Evolutionary conservation across 2,113 vertebrate species (phyloP), one percentile per base, ranked within the genome.

Genomic region (Bolborhynchus lineola): DNA sequence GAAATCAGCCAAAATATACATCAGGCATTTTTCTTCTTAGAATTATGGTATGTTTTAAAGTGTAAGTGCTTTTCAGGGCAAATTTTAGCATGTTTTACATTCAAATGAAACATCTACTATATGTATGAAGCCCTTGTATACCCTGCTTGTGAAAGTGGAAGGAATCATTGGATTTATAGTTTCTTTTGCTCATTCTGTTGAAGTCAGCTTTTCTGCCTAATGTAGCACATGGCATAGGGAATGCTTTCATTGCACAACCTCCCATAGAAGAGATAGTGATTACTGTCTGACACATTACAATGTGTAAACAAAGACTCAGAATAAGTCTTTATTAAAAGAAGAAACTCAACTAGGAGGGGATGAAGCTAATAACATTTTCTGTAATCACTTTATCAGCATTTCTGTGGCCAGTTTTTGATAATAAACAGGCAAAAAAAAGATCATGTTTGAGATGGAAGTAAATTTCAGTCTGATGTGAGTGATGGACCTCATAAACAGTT

Each of bases 401-500:
- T 97, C 90, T 93, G 82, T 89, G 91, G 88, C 92, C 91, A 91
- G 55, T 90, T 92, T 86, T 82, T 90, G 72, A 79, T 94, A 90
- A 93, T 95, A 95, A 97, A 97, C 90, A 96, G 76, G 41, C 15
- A 86, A 35, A 49, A 81, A 44, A 74, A 62, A 86, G 35, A 84
- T 94, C 74, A 8, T 77, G 78, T 82, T 84, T 37, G 67, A 91
- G 70, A 79, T 89, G 79, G 82, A 96, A 95, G 92, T 93, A 95
- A 93, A 93, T 95, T 97, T 95, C 86, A 90, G 74, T 71, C 84
- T 82, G 91, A 85, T 96, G 84, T 95, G 96, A 97, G 71, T 95
- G 95, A 97, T 97, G 95, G 82, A 72, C 53, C 92, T 96, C 95
- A 90, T 96, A 96, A 93, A 69, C 84, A 94, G 80, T 94, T 97